Conservation (phyloP, 2,797 vertebrate species). For the Miichthys miiuy region DNA sequence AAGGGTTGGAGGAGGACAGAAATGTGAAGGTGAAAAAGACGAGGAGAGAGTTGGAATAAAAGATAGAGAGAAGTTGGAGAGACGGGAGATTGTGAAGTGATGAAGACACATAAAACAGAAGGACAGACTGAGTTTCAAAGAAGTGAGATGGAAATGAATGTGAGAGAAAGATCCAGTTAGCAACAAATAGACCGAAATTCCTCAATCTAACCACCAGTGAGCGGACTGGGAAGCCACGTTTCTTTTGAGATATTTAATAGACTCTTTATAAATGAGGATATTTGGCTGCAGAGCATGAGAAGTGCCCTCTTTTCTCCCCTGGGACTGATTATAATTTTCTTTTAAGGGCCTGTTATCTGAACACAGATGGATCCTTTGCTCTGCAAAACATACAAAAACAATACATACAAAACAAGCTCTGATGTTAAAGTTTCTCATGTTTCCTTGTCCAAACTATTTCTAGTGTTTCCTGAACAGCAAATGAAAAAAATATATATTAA, state of each 20-base stretch:
- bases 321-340: constrained; percentile 72
- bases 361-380: constrained; percentile 61
- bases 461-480: constrained; percentile 23
- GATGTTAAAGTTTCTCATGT: constrained; percentile 34
- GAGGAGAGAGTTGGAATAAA: not conserved
- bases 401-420: constrained; percentile 36
- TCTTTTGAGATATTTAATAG: constrained; percentile 68
- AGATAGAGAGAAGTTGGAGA: not conserved
- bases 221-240: constrained; percentile 45
- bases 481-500: constrained; percentile 19
- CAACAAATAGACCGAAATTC: constrained; percentile 33
- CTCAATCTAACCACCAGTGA: constrained; percentile 54
- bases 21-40: constrained; percentile 16
- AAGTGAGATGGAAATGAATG: not conserved
- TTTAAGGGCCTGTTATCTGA: constrained; percentile 62
- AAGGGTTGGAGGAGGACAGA: constrained; percentile 30
- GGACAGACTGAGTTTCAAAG: constrained; percentile 19
- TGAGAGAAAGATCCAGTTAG: constrained; percentile 2
- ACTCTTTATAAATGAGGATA: constrained; percentile 64
- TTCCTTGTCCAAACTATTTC: constrained; percentile 47
- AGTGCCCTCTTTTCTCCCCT: constrained; percentile 45
- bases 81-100: not conserved
- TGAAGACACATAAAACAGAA: constrained; percentile 10
- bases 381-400: constrained; percentile 43
- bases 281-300: constrained; percentile 54